Percentiles rank a stretch among this genome's conserved stretches.
Conservation (phyloP, 2,888 invertebrate species). For the Yponomeuta sedellus region DNA sequence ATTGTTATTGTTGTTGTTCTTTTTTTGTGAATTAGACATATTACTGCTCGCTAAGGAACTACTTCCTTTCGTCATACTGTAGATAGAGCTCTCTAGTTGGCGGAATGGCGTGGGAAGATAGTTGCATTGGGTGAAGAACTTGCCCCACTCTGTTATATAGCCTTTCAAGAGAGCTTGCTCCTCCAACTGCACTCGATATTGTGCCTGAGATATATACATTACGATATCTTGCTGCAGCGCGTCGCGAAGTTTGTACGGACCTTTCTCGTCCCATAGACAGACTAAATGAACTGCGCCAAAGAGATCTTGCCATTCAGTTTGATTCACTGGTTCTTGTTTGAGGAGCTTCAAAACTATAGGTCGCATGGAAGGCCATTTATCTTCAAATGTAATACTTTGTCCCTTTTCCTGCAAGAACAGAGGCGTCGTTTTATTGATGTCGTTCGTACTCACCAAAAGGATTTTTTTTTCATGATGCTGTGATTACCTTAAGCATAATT, state of each 20-base stretch:
- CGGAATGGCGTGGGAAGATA: conserved; percentile 97
- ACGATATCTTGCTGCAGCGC: conserved; percentile 94
- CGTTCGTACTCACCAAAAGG: background rate
- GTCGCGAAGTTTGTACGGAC: conserved; percentile 89
- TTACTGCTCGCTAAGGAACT: conserved; percentile 36
- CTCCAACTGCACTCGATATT: conserved; percentile 93
- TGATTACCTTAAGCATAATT: background rate
- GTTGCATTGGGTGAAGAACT: conserved; percentile 98
- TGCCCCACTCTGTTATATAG: conserved; percentile 98
- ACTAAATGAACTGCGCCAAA: conserved; percentile 97
- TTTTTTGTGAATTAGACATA: conserved; percentile 60
- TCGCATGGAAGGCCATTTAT: conserved; percentile 97
- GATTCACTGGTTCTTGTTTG: conserved; percentile 94
- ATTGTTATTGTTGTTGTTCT: conserved; percentile 75
- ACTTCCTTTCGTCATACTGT: conserved; percentile 67
- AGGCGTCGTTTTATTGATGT: background rate
- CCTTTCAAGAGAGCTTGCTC: conserved; percentile 96
- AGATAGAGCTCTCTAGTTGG: conserved; percentile 91
- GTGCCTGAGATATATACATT: conserved; percentile 95
- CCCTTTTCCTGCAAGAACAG: conserved; percentile 80
- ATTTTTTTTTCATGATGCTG: background rate
- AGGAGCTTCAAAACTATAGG: conserved; percentile 95
- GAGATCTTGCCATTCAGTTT: conserved; percentile 97
- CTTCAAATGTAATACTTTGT: conserved; percentile 88
- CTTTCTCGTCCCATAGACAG: conserved; percentile 98